phyloP scores from a whole-genome alignment of 2,113 vertebrate species.

The Deroptyus accipitrinus region DNA sequence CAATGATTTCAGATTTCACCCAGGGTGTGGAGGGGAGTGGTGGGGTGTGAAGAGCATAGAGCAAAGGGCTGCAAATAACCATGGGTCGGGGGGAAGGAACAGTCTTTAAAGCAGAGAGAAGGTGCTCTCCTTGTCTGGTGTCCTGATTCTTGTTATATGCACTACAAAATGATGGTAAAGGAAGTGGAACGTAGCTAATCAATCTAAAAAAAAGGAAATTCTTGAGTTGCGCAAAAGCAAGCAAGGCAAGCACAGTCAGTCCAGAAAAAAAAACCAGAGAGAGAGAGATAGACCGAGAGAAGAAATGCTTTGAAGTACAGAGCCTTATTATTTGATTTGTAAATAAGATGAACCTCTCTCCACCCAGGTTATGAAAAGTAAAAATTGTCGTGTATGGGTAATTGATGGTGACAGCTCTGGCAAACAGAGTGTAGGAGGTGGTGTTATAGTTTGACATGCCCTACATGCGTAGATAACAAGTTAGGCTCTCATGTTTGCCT shows the following conservation, averaged over 20 bases:
- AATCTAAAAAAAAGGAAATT: not conserved
- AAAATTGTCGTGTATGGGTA: slow-evolving; percentile 53
- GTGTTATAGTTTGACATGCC: slow-evolving; percentile 25
- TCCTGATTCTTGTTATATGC: not conserved
- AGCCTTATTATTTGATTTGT: slow-evolving; percentile 46
- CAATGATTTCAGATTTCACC: not conserved
- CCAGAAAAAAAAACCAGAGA: not conserved
- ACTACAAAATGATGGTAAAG: not conserved
- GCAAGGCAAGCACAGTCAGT: not conserved
- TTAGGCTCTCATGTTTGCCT: slow-evolving; percentile 28
- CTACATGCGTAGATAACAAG: slow-evolving; percentile 38
- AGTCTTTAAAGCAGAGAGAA: not conserved
- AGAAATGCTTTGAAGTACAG: slow-evolving; percentile 45
- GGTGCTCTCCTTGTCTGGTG: not conserved
- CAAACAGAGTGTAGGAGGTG: not conserved
- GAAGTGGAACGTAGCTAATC: not conserved
- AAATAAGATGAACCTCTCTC: slow-evolving; percentile 59
- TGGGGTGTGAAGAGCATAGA: not conserved
- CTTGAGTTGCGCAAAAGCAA: not conserved
- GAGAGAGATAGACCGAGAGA: not conserved
- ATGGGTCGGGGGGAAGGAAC: not conserved
- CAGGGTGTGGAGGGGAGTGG: not conserved
- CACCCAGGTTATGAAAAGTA: slow-evolving; percentile 62
- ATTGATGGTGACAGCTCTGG: slow-evolving; percentile 45
- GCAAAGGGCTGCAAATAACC: not conserved